Percentiles rank a stretch among this genome's conserved stretches.
These are phyloP conservation scores for Silurus aristotelis DNA, from an alignment of 2,797 vertebrate genomes.

Conservation along the genomic window DNA sequence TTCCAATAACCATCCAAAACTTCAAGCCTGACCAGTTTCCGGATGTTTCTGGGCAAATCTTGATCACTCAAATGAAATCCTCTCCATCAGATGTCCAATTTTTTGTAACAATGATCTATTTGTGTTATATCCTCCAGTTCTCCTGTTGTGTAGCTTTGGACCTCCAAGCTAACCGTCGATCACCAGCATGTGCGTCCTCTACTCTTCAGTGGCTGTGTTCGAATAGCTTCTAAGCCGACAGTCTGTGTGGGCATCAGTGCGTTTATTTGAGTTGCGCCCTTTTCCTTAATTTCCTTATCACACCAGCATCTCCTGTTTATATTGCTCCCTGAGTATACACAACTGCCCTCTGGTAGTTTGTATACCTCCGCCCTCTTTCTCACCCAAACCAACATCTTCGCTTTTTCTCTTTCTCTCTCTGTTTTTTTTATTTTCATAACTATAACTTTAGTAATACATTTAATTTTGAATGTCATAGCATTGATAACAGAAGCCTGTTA, in stretches of 20 bases:
- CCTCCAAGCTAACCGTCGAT: not conserved
- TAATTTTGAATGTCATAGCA: not conserved
- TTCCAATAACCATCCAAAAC: slow-evolving; percentile 1
- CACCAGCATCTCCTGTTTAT: slow-evolving; percentile 74
- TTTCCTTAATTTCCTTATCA: slow-evolving; percentile 80
- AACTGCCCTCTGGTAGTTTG: slow-evolving; percentile 60
- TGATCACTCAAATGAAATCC: not conserved
- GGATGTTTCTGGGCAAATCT: not conserved
- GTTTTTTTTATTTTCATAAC: slow-evolving; percentile 2
- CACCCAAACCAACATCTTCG: slow-evolving; percentile 8
- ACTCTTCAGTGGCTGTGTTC: slow-evolving; percentile 37
- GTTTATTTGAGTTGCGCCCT: slow-evolving; percentile 79
- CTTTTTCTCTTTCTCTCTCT: slow-evolving; percentile 2
- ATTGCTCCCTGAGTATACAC: slow-evolving; percentile 67
- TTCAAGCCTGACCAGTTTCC: not conserved
- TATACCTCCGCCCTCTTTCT: slow-evolving; percentile 55
- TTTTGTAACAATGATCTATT: not conserved
- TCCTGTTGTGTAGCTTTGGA: not conserved
- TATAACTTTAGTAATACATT: not conserved
- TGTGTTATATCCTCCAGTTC: not conserved
- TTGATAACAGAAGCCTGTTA: no score
- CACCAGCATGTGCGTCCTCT: slow-evolving; percentile 16
- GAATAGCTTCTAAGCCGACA: slow-evolving; percentile 18
- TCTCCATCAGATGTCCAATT: not conserved
- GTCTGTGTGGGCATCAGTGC: slow-evolving; percentile 54